Base-by-base conservation (phyloP, 2,888 invertebrate species). In the Megalurothrips usitatus region DNA sequence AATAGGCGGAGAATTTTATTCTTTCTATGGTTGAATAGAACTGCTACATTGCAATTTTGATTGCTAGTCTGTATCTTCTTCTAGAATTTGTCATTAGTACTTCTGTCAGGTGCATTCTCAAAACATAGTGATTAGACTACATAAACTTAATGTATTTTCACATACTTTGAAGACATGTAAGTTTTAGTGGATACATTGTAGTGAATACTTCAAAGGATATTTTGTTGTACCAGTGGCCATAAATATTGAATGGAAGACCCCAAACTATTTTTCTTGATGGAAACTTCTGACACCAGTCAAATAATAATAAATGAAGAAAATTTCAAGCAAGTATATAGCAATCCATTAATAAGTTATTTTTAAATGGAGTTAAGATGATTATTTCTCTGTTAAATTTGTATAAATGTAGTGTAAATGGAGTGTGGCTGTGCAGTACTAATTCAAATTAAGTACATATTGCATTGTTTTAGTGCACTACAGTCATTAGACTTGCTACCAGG, bases 341-440 rank as follows among this genome's bases (percentile, higher is more conserved):
- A 58, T 14, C 10, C 68, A 75, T 26, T 26, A 10, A 9, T n/a
- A 75, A 75, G 23, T 75, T 75, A 75, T 75, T 75, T 75, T 75
- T 75, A 75, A 75, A 75, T 23, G 1, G 68, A 43, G 34, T 4
- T 43, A 26, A 75, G 26, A 75, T 26, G 26, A 75, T 75, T 75
- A 26, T 75, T 75, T 23, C 68, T 19, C 68, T 75, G 68, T 75
- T 75, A 26, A 23, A 75, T 23, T 26, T 75, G 68, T 75, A 26
- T 75, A 75, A 26, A 26, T 23, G 23, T 75, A 26, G 26, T 75
- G 26, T 26, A 26, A 26, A 43, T 43, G 2, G 34, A 26, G 68
- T 75, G 23, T 75, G 68, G 68, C 68, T 75, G 68, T 75, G 68
- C 68, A 75, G 26, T 8, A 75, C 68, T 26, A 75, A 75, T 75